Base-by-base conservation (phyloP, 2,888 invertebrate genomes). In the Caenorhabditis sp. region DNA sequence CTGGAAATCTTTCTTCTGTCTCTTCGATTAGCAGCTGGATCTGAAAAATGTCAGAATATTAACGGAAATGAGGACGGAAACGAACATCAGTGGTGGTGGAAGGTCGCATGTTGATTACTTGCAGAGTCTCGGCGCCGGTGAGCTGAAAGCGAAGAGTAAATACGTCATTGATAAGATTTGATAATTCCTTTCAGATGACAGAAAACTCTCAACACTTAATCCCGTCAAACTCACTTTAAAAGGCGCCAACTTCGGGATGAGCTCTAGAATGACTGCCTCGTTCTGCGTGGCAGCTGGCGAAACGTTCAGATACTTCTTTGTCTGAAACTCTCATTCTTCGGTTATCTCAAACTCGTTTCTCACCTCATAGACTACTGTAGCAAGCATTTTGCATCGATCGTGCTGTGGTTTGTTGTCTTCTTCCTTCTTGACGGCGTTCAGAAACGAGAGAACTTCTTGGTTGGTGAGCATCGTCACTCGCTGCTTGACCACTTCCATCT, bases 11-110 rank as follows among this genome's bases (percentile, higher is more conserved):
- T 61, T 87, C 87, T 68, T 87, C 87, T 2, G 84, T 84, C 60
- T 87, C 87, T 64, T 87, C 87, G n/a, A 85, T 76, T n/a, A 85
- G 51, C 51, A 87, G 56, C 69, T 87, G 85, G 35, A 85, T 78
- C 80, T 87, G 58, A 53, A 80, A 58, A 18, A 40, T 40, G 6
- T 40, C 13, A 13, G 40, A 13, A 13, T 13, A 13, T 2, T 4
- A 32, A 32, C 11, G 40, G 32, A 4, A 18, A 28, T 35, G 32
- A n/a, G n/a, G n/a, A n/a, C n/a, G 37, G 20, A 20, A 37, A 35
- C 35, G 26, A 15, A 83, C 85, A 61, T 85, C 85, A 22, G 80
- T 74, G 1, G 78, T 56, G 9, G 74, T 77, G 1, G 82, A 44
- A n/a, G 87, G 87, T 22, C 84, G 68, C 58, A 84, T 53, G 51